Evolutionary conservation across 2,113 vertebrate species (phyloP).

Genomic region (Trichomycterus rosablanca): DNA sequence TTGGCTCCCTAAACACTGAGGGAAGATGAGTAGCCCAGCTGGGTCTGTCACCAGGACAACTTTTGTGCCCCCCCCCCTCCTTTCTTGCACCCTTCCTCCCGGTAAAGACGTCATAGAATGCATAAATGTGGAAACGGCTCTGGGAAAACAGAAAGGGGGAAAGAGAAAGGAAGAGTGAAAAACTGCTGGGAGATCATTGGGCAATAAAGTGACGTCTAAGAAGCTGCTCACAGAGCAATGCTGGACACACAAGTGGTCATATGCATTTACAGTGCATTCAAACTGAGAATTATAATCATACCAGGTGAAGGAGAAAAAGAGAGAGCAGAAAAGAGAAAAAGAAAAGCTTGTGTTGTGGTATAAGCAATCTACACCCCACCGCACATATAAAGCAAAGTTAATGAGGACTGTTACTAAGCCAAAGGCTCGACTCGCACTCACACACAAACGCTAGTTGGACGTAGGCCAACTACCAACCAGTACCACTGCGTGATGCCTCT

Average conservation of each 20-base stretch:
- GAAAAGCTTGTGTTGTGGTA: slow-evolving; percentile 21
- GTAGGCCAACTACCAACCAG: slow-evolving; percentile 3
- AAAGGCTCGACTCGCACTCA: slow-evolving; percentile 10
- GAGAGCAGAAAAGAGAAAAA: slow-evolving; percentile 16
- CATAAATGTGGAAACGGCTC: slow-evolving; percentile 58
- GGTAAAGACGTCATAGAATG: slow-evolving; percentile 63
- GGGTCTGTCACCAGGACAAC: slow-evolving; percentile 26
- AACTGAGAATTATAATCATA: slow-evolving; percentile 9
- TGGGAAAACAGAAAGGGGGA: slow-evolving; percentile 40
- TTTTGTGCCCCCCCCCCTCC: slow-evolving; percentile 31
- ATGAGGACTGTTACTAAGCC: slow-evolving; percentile 29
- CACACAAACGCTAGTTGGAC: slow-evolving; percentile 1
- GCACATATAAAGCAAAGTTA: slow-evolving; percentile 27
- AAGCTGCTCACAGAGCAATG: slow-evolving; percentile 47
- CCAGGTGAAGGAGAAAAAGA: slow-evolving; percentile 1
- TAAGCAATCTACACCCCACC: slow-evolving; percentile 13
- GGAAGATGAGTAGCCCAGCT: slow-evolving; percentile 23
- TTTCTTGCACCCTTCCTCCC: slow-evolving; percentile 24
- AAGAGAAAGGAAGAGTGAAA: slow-evolving; percentile 56
- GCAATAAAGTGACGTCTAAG: slow-evolving; percentile 68
- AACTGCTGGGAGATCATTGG: slow-evolving; percentile 55
- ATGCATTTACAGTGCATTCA: slow-evolving; percentile 5
- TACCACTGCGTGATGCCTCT: slow-evolving; percentile 22
- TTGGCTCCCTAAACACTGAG: slow-evolving; percentile 8
- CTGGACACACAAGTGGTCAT: not conserved